Base-by-base conservation (phyloP, 2,888 invertebrate genomes). In the Deilephila elpenor region DNA sequence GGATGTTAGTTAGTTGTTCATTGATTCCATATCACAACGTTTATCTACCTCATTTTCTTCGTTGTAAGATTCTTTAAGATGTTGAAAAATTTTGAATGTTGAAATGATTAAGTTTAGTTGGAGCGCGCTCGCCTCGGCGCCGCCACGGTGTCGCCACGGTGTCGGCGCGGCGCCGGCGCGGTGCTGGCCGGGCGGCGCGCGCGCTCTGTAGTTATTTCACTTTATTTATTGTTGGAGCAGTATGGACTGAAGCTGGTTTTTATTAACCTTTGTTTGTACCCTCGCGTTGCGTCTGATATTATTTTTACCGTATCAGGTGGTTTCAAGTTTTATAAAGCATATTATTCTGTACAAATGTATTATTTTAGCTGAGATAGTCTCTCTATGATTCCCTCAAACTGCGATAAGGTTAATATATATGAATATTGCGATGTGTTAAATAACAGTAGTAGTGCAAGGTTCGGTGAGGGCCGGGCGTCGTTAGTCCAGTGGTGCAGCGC, bases 11-110 rank as follows among this genome's bases (percentile, higher is more conserved):
- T 78, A 75, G 78, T 78, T 77, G 76, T 78, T 75, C 74, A 77
- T 76, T 53, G 61, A 91, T 88, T 92, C 90, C 93, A 94, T 94
- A 94, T 94, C 94, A 94, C 94, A 93, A 93, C 93, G 83, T 86
- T 79, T 89, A 94, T 92, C 94, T 94, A 94, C 94, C 94, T 94
- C 94, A 94, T 93, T 93, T 92, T 90, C 88, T 91, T 91, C 88
- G 89, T 90, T 89, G 85, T 92, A 93, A 91, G 92, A 81, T 91
- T 90, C 86, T 86, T 91, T 91, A 91, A 92, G 89, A 87, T 88
- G 84, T 89, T 91, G 89, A 86, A 80, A 82, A 84, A 87, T 87
- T 86, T 89, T 89, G 79, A 84, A 37, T 37, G 25, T 67, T 67
- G 51, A 60, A 56, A 29, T 17, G 60, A 51, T 67, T 67, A 67